These are phyloP conservation scores for Fopius arisanus DNA, from an alignment of 1,140 invertebrate species.

Conservation along the genomic window DNA sequence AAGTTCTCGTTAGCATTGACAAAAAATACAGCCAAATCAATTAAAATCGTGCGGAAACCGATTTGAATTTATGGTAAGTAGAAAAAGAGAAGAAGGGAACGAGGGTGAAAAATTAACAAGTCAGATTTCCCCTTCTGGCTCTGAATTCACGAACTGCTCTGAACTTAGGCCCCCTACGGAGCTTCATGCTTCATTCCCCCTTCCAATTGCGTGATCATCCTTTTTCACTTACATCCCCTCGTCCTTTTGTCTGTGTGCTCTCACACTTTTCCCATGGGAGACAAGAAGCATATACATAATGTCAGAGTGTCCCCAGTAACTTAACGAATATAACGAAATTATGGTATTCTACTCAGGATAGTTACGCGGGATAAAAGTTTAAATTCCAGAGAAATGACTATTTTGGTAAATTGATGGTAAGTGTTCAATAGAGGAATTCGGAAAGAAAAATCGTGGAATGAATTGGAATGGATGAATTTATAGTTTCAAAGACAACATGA, in stretches of 20 bases:
- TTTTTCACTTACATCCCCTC: background rate
- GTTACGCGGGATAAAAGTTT: background rate
- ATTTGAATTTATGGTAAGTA: conserved; percentile 57
- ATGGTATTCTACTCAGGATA: conserved; percentile 19
- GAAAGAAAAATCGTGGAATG: background rate
- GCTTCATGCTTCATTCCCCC: conserved; percentile 1
- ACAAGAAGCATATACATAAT: conserved; percentile 8
- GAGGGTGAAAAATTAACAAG: conserved; percentile 63
- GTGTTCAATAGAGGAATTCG: background rate
- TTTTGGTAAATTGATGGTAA: background rate
- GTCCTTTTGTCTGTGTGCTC: background rate
- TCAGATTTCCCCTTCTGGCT: conserved; percentile 52
- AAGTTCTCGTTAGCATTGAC: too few relatives aligned
- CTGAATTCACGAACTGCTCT: conserved; percentile 21
- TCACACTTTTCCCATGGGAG: background rate
- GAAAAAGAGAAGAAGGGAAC: background rate
- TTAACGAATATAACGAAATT: conserved; percentile 61
- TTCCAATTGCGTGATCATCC: background rate
- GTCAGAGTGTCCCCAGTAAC: conserved; percentile 49
- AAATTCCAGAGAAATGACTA: background rate
- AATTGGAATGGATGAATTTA: background rate
- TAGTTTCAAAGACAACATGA: too few relatives aligned
- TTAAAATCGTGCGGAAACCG: conserved; percentile 43
- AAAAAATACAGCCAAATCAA: conserved; percentile 54
- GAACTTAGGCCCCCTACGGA: background rate